Conservation (phyloP, 2,888 invertebrate species). For the Suillia variegata region DNA sequence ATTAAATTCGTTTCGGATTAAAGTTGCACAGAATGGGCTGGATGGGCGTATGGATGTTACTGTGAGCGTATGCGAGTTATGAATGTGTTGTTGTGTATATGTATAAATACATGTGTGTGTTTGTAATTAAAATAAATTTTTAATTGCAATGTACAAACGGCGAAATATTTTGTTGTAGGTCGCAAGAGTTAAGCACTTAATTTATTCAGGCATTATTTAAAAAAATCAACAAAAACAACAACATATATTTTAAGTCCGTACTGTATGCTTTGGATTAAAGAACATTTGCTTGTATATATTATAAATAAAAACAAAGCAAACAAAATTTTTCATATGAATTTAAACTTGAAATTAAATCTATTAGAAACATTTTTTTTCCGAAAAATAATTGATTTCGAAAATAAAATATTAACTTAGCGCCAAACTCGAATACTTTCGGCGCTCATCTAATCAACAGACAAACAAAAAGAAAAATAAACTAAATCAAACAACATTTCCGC, state of each 20-base stretch:
- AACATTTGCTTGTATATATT: no score
- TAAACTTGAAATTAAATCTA: not conserved
- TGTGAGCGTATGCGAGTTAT: not conserved
- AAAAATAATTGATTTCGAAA: not conserved
- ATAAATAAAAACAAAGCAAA: no score
- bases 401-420: not conserved
- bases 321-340: no score
- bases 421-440: not conserved
- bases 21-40: slow-evolving; percentile 1
- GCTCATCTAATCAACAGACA: not conserved
- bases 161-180: not conserved
- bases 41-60: not conserved
- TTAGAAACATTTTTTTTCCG: not conserved
- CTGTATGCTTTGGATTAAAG: no score
- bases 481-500: not conserved
- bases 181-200: slow-evolving; percentile 9
- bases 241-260: no score
- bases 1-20: slow-evolving; percentile 15
- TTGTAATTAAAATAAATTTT: slow-evolving; percentile 24
- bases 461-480: no score
- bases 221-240: slow-evolving; percentile 1
- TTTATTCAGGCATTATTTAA: slow-evolving; percentile 6
- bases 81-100: slow-evolving; percentile 1
- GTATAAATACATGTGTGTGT: slow-evolving; percentile 1
- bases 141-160: slow-evolving; percentile 9